These are phyloP conservation scores for Pantherophis alleghaniensis DNA, from an alignment of 2,797 vertebrate species.

Conservation along the genomic window DNA sequence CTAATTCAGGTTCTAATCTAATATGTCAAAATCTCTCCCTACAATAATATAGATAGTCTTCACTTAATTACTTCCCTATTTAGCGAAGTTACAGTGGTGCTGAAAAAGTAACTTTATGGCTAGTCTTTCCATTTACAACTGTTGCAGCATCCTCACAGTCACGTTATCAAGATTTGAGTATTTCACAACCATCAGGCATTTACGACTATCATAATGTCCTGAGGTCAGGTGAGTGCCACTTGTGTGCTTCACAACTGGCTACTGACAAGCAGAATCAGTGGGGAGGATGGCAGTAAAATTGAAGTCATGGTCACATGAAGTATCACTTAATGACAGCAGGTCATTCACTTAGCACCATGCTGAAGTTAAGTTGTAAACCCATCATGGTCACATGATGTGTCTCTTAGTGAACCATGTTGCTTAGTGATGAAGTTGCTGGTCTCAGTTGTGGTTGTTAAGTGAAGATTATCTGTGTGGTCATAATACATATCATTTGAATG, in stretches of 20 bases:
- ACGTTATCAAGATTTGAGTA: not conserved
- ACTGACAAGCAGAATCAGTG: not conserved
- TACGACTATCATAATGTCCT: not conserved
- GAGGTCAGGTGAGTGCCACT: not conserved
- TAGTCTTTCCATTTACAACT: not conserved
- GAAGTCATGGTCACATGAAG: not conserved
- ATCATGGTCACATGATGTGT: too few relatives aligned
- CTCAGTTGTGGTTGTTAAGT: too few relatives aligned
- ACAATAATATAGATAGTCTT: not conserved
- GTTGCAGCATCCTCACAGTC: not conserved
- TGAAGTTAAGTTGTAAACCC: too few relatives aligned
- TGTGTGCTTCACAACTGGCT: not conserved
- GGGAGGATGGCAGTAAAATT: not conserved
- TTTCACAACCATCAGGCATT: not conserved
- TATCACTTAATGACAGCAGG: not conserved
- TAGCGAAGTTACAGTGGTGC: not conserved
- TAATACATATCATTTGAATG: too few relatives aligned
- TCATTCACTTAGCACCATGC: not conserved
- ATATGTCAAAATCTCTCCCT: not conserved
- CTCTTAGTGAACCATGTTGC: too few relatives aligned
- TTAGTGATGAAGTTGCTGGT: too few relatives aligned
- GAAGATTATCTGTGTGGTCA: too few relatives aligned
- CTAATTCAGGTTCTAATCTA: not conserved
- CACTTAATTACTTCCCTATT: not conserved
- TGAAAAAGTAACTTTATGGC: not conserved